Evolutionary conservation across 2,888 invertebrate genomes (phyloP), one percentile per base, ranked within the genome.

Genomic region (Baccha elongata): DNA sequence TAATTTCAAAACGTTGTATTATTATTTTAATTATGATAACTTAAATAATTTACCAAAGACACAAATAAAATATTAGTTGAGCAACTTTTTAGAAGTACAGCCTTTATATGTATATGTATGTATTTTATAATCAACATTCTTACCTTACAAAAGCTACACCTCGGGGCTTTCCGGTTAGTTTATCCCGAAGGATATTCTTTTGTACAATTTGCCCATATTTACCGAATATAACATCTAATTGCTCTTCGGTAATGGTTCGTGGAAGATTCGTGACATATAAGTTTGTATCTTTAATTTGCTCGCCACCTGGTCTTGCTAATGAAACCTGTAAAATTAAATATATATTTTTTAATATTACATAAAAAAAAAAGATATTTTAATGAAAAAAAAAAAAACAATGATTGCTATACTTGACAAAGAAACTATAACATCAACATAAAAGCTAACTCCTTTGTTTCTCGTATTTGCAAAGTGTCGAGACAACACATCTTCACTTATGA

Each of bases 121-220:
- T 42, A 15, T 15, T 17, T 17, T 15, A 15, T 8, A 42, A 15
- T 15, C 6, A 42, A 52, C 52, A 32, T 86, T 40, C 87, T 91
- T 90, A 97, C 96, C 97, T 94, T 75, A 97, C 97, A 92, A 98
- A 98, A 13, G 97, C 98, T 64, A 98, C 96, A 50, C 98, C 97
- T 86, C 97, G 92, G 7, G 97, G 97, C 88, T 95, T 92, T 55
- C 97, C 97, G 58, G 96, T 97, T 75, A 95, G 93, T 92, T 97
- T 96, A 89, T 98, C 98, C 86, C 96, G 94, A 86, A 98, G 92
- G 86, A 98, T 95, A 88, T 97, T 96, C 89, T 96, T 96, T 91
- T 98, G 98, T 86, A 98, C 96, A 90, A 98, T 98, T 86, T 95
- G 93, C 32, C 98, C 98, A 91, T 94, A 98, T 89, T 95, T 94